These are phyloP conservation scores for Zaprionus nigranus DNA, from an alignment of 1,140 invertebrate genomes.

Conservation along the genomic window DNA sequence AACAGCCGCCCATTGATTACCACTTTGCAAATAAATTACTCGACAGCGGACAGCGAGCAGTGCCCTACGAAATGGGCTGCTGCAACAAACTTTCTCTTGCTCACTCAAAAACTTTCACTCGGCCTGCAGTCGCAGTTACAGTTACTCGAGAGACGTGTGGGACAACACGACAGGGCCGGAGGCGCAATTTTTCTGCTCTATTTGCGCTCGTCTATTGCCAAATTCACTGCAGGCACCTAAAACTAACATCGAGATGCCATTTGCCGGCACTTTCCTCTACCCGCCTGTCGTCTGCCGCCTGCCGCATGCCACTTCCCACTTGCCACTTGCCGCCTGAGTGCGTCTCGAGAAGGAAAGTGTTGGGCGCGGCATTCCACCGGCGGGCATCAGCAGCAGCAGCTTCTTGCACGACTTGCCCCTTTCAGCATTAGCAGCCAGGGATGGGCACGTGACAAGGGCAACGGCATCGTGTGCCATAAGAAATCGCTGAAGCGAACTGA, in stretches of 20 bases:
- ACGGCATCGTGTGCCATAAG: conserved; percentile 16
- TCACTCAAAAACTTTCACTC: conserved; percentile 67
- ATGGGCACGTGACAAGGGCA: conserved; percentile 59
- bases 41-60: conserved; percentile 40
- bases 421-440: conserved; percentile 40
- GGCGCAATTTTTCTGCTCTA: conserved; percentile 80
- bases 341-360: conserved; percentile 55
- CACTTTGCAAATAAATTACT: conserved; percentile 80
- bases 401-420: conserved; percentile 23
- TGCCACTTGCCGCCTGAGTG: conserved; percentile 55
- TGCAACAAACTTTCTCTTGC: conserved; percentile 65
- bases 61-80: not conserved
- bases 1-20: conserved; percentile 70
- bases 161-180: conserved; percentile 32
- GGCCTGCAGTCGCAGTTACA: conserved; percentile 6
- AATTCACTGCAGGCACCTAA: conserved; percentile 70
- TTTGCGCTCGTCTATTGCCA: conserved; percentile 76
- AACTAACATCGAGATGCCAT: conserved; percentile 74
- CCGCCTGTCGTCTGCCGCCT: conserved; percentile 14
- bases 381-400: not conserved
- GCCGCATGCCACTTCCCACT: conserved; percentile 42
- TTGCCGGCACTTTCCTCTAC: conserved; percentile 58
- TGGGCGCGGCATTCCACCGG: conserved; percentile 37
- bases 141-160: conserved; percentile 5
- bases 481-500: not conserved